These are phyloP conservation scores for Dascillus cervinus DNA, from an alignment of 2,888 invertebrate species.

Conservation along the genomic window DNA sequence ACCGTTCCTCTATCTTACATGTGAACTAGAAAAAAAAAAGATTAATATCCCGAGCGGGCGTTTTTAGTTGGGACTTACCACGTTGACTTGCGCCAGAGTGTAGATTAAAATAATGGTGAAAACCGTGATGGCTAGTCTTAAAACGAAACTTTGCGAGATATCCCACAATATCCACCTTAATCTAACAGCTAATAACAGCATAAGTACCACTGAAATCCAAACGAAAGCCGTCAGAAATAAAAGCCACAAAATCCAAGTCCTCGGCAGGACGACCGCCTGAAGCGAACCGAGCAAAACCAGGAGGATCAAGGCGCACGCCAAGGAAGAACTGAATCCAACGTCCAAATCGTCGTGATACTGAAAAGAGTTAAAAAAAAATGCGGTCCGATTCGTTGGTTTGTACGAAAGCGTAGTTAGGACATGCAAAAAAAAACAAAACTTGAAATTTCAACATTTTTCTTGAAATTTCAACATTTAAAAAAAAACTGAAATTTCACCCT, in stretches of 20 bases:
- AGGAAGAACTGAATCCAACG: conserved; percentile 75
- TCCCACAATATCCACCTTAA: conserved; percentile 81
- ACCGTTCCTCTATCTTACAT: conserved; percentile 47
- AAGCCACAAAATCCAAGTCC: conserved; percentile 74
- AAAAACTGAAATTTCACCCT: too few relatives aligned
- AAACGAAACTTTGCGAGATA: conserved; percentile 72
- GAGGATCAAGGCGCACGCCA: conserved; percentile 69
- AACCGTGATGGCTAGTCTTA: conserved; percentile 78
- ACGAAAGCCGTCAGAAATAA: conserved; percentile 84
- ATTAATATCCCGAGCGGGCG: too few relatives aligned
- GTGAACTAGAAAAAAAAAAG: conserved; percentile 50
- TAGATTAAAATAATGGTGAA: conserved; percentile 82
- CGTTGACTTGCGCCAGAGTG: conserved; percentile 86
- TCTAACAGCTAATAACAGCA: conserved; percentile 74
- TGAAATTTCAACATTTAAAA: too few relatives aligned
- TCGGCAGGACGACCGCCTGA: conserved; percentile 73
- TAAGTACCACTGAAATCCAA: conserved; percentile 82
- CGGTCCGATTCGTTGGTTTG: neutral
- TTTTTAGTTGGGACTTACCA: conserved; percentile 61
- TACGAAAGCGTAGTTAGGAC: too few relatives aligned
- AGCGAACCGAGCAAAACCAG: conserved; percentile 69
- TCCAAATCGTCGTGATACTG: conserved; percentile 83
- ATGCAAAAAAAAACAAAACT: too few relatives aligned
- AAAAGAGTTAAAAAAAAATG: conserved; percentile 26
- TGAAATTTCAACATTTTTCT: too few relatives aligned